Base-by-base conservation (phyloP, 1,140 invertebrate species). In the Aporrectodea caliginosa region DNA sequence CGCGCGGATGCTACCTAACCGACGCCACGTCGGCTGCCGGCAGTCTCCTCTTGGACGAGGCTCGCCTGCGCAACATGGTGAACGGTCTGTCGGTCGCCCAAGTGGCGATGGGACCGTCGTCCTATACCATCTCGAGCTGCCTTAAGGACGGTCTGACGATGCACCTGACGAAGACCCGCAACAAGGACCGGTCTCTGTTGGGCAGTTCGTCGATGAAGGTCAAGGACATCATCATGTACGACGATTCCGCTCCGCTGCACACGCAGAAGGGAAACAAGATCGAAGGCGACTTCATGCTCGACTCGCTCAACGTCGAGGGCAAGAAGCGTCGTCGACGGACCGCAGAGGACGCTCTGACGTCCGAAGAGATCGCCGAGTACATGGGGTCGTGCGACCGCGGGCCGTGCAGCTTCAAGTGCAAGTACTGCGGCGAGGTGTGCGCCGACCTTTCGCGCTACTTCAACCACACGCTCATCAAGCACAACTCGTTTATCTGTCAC, bases 401-500 rank as follows among this genome's bases (percentile, higher is more conserved):
- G 27, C 43, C 29, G 30, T 29, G 69, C 2, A 34, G 43, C 27
- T 81, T 78, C 34, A 78, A 77, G 75, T 81, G 80, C 74, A 73
- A 75, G 33, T 70, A 35, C 73, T 81, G 80, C 30, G 34, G 30
- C 27, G 77, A 75, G 29, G 77, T 58, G 32, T 35, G 72, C 22
- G 29, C 32, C 2, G 80, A 81, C 35, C 58, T 81, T 12, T 58
- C 68, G 12, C 16, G 33, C 12, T 81, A 81, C 43, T 72, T 81
- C 32, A 70, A 81, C 35, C 80, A 81, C 70, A 79, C 80, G 22
- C 72, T 81, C 27, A 32, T 72, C 1, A 71, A 69, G 22, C 80
- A 81, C 73, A 75, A 81, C 33, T 33, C 77, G 31, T 81, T 81
- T 69, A 81, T 81, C 33, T 81, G 80, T 69, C 80, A 81, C 78